Conservation (phyloP, 2,113 vertebrate species). For the Taxidea taxus region DNA sequence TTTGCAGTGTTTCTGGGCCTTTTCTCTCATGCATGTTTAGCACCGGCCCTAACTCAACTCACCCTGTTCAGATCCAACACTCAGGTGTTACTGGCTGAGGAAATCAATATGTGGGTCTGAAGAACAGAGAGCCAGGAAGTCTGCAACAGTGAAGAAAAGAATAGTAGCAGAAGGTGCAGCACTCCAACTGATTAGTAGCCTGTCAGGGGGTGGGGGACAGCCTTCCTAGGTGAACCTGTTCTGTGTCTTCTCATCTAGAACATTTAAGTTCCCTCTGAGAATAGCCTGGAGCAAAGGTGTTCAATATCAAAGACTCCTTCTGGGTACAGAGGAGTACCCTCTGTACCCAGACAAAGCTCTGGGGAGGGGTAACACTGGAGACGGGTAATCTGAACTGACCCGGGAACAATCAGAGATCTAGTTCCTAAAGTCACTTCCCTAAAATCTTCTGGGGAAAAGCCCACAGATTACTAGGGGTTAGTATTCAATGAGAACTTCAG, state of each 20-base stretch:
- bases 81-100: not conserved
- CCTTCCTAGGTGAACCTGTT: not conserved
- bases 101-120: not conserved
- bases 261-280: constrained; percentile 38
- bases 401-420: not conserved
- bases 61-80: not conserved
- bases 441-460: not conserved
- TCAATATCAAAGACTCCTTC: constrained; percentile 17
- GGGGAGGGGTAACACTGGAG: not conserved
- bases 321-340: not conserved
- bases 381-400: not conserved
- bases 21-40: not conserved
- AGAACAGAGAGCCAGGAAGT: not conserved
- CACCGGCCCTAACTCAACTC: not conserved
- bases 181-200: not conserved
- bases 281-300: constrained; percentile 24
- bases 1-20: not conserved
- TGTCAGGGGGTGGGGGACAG: not conserved
- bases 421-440: not conserved
- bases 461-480: not conserved
- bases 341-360: not conserved
- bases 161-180: too few relatives aligned
- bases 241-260: constrained; percentile 42
- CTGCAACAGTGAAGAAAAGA: not conserved
- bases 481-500: not conserved